Conservation (phyloP, 2,888 invertebrate genomes). For the Pasiphila rectangulata region DNA sequence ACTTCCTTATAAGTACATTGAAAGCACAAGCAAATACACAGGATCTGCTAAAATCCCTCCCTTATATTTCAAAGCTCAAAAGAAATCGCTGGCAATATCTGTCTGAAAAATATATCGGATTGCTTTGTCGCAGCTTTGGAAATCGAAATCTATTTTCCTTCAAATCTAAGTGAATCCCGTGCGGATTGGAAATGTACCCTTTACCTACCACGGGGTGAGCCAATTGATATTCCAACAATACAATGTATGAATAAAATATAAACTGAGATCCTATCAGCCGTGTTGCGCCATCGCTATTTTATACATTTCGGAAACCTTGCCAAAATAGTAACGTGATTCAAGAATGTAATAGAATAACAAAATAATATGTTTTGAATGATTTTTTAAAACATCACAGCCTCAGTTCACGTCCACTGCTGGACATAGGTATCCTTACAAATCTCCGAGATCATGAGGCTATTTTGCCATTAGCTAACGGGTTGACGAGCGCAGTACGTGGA, state of each 20-base stretch:
- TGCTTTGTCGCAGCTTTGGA: conserved; percentile 81
- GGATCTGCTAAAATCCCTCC: conserved; percentile 70
- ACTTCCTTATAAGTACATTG: conserved; percentile 34
- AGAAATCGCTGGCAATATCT: conserved; percentile 81
- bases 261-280: conserved; percentile 76
- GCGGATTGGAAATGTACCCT: conserved; percentile 81
- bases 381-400: no score
- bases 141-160: conserved; percentile 82
- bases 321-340: no score
- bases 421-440: no score
- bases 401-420: no score
- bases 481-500: no score
- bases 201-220: conserved; percentile 80
- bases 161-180: conserved; percentile 82
- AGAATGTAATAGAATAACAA: no score
- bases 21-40: conserved; percentile 59
- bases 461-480: no score
- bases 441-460: no score
- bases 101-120: conserved; percentile 82
- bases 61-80: conserved; percentile 81
- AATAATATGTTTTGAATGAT: no score
- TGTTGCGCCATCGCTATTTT: conserved; percentile 61
- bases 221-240: conserved; percentile 82
- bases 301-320: conserved; percentile 52
- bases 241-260: conserved; percentile 82